These are phyloP conservation scores for Rhabdophis nuchalis DNA, from an alignment of 2,797 vertebrate genomes.

Conservation along the genomic window DNA sequence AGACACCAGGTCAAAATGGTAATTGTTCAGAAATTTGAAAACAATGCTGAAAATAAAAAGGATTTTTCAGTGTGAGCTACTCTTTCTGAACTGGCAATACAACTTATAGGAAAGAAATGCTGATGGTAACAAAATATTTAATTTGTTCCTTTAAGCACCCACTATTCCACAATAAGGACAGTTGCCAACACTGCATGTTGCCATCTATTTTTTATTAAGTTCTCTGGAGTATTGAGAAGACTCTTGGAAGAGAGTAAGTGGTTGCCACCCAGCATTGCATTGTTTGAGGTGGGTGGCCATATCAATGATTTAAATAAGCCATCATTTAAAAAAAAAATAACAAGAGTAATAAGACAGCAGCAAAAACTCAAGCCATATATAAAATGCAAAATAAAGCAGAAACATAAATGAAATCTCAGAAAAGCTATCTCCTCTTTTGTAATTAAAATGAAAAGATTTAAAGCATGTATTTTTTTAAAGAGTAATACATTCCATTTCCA, in stretches of 20 bases:
- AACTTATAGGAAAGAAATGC: constrained; percentile 7
- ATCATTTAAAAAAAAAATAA: not conserved
- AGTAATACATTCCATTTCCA: not conserved
- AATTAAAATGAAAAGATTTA: not conserved
- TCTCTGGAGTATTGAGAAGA: not conserved
- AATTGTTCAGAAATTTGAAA: constrained; percentile 6
- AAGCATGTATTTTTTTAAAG: not conserved
- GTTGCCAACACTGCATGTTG: not conserved
- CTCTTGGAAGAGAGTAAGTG: no score
- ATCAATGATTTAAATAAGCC: not conserved
- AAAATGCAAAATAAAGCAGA: not conserved
- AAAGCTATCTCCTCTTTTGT: not conserved
- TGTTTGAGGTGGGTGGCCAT: not conserved
- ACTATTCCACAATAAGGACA: not conserved
- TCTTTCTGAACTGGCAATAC: constrained; percentile 17
- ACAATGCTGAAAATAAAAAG: constrained; percentile 4
- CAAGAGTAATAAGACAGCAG: not conserved
- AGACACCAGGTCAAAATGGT: not conserved
- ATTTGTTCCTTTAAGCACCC: constrained; percentile 16
- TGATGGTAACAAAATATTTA: constrained; percentile 40
- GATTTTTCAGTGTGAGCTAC: constrained; percentile 4
- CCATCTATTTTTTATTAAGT: not conserved
- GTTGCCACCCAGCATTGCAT: not conserved
- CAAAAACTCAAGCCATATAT: not conserved
- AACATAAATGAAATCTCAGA: not conserved